These are phyloP conservation scores for Cercopithecus petaurista DNA, from an alignment of 2,797 vertebrate genomes.

Conservation along the genomic window DNA sequence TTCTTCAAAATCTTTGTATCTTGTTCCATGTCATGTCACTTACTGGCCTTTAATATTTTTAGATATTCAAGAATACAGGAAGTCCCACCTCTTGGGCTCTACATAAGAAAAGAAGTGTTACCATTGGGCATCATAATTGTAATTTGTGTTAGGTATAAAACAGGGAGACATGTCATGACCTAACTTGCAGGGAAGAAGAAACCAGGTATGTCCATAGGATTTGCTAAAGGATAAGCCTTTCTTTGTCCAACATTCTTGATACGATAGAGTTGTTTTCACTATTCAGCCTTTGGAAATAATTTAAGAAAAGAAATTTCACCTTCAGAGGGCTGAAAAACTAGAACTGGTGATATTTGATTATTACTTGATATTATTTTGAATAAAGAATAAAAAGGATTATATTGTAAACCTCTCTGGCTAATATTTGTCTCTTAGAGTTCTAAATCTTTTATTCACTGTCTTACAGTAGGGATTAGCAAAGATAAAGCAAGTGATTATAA, in stretches of 20 bases:
- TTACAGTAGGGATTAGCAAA: not conserved
- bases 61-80: not conserved
- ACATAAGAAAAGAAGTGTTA: not conserved
- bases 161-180: not conserved
- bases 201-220: not conserved
- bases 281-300: not conserved
- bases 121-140: not conserved
- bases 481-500: not conserved
- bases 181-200: not conserved
- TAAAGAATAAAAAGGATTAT: not conserved
- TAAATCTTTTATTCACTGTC: not conserved
- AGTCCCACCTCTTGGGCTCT: not conserved
- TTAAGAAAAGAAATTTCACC: not conserved
- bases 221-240: not conserved
- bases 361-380: slow-evolving; percentile 32
- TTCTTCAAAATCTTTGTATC: not conserved
- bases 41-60: not conserved
- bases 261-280: not conserved
- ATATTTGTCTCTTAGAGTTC: not conserved
- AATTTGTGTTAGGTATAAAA: not conserved
- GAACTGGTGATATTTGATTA: not conserved
- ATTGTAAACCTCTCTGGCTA: not conserved
- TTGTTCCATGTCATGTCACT: not conserved
- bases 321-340: not conserved
- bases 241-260: not conserved